Evolutionary conservation across 2,113 vertebrate species (phyloP).

Genomic region (Aldabrachelys gigantea): DNA sequence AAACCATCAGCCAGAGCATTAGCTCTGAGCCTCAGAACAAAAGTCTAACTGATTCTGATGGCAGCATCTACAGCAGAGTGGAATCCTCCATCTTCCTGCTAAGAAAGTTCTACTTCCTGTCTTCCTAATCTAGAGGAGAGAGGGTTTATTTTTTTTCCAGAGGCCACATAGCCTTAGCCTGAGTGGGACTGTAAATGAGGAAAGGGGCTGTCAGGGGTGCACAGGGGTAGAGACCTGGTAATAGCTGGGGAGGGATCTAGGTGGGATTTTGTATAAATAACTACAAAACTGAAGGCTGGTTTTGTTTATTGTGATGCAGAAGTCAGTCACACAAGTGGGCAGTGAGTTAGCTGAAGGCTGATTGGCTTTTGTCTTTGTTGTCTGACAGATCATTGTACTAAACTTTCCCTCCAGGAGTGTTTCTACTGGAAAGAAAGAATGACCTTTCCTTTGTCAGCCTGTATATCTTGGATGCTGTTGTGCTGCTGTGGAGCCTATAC

Average conservation of each 20-base stretch:
- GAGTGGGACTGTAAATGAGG: background rate
- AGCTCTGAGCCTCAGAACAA: background rate
- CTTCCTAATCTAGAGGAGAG: background rate
- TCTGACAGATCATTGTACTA: background rate
- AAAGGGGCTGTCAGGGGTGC: background rate
- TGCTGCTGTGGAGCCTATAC: background rate
- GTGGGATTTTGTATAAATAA: background rate
- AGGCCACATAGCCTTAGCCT: background rate
- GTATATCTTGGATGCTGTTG: conserved; percentile 31
- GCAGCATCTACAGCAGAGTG: background rate
- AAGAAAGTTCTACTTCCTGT: background rate
- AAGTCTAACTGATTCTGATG: background rate
- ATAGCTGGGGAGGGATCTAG: background rate
- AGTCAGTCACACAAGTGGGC: background rate
- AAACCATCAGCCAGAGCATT: background rate
- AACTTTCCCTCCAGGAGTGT: background rate
- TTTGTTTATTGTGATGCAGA: fast-evolving
- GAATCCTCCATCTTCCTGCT: background rate
- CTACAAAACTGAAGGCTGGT: background rate
- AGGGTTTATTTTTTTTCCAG: background rate
- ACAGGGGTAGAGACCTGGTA: background rate
- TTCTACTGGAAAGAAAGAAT: background rate
- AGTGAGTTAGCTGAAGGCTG: background rate
- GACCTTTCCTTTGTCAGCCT: conserved; percentile 13
- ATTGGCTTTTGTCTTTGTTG: background rate